Base-by-base conservation (phyloP, 2,888 invertebrate genomes). In the Augiades crinisus region DNA sequence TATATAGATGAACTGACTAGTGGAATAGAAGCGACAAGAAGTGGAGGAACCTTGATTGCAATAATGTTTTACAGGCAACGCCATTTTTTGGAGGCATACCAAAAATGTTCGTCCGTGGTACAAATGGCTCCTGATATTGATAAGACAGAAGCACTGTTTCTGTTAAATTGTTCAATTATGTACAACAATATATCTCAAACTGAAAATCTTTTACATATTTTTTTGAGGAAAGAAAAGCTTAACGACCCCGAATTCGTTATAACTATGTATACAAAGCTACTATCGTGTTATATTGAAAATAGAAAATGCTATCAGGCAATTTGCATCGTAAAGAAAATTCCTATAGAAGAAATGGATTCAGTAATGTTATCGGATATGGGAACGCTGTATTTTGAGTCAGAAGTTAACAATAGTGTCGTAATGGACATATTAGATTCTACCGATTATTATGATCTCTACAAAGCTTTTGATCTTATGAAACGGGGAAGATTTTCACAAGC, bases 1-100 rank as follows among this genome's bases (percentile, higher is more conserved):
- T 89, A 91, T 68, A 83, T 87, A 38, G 79, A 90, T 30, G 72
- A 72, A 49, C 78, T 95, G 2, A 72, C 91, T 43, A 72, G 85
- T 40, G 69, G 92, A 3, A 91, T 94, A 63, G 70, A 87, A 53
- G 85, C 90, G 54, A 93, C 93, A 0, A 88, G 90, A 60, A 84
- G 91, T 64, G 93, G 91, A 1, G 70, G 91, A 14, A 78, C 94
- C 24, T 90, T 94, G 0, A 90, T 91, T 74, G 91, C 92, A n/a
- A 90, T 93, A 43, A 67, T 91, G 44, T 70, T 83, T 10, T 91
- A 81, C 68, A 75, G 90, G 10, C 75, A 82, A 33, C 75, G 87
- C 12, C 78, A 91, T 46, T 90, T 90, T 58, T 64, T 91, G n/a
- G 86, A 91, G 53, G 91, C 94, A 10, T 83, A 81, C 52, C 81